Evolutionary conservation across 2,888 invertebrate species (phyloP).

Genomic region (Hermodice carunculata): DNA sequence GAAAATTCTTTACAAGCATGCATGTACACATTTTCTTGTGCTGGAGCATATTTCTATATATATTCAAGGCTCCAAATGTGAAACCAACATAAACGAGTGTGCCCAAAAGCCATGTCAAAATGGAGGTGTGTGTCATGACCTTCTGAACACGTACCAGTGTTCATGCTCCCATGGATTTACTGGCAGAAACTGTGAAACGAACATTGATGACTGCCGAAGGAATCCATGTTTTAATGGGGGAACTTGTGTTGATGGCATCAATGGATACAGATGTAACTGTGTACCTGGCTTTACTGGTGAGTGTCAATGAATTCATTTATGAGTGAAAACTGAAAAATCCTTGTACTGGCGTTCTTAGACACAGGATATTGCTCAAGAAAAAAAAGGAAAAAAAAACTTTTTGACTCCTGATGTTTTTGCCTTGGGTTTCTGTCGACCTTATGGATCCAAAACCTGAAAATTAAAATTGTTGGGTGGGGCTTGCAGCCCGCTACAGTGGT

Average conservation of each 20-base stretch:
- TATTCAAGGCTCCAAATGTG: conserved; percentile 1
- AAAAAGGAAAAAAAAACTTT: too few relatives aligned
- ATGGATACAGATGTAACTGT: conserved; percentile 8
- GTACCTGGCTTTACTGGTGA: conserved; percentile 10
- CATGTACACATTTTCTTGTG: not conserved
- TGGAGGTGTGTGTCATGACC: not conserved
- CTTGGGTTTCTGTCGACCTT: too few relatives aligned
- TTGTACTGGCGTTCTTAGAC: too few relatives aligned
- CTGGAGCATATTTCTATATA: not conserved
- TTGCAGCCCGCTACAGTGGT: too few relatives aligned
- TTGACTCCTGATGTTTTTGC: too few relatives aligned
- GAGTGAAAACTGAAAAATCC: too few relatives aligned
- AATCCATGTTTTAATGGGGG: conserved; percentile 45
- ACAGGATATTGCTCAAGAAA: too few relatives aligned
- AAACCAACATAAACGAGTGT: conserved; percentile 13
- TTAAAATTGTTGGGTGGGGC: too few relatives aligned
- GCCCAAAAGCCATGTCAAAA: conserved; percentile 1
- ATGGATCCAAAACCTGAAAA: too few relatives aligned
- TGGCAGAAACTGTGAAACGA: conserved; percentile 11
- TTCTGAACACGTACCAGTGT: not conserved
- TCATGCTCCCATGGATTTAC: not conserved
- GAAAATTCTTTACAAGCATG: not conserved
- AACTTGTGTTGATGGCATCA: conserved; percentile 34
- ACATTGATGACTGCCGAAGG: conserved; percentile 16
- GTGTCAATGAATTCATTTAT: too few relatives aligned